Evolutionary conservation across 2,113 vertebrate genomes (phyloP).

Genomic region (Serinus canaria): DNA sequence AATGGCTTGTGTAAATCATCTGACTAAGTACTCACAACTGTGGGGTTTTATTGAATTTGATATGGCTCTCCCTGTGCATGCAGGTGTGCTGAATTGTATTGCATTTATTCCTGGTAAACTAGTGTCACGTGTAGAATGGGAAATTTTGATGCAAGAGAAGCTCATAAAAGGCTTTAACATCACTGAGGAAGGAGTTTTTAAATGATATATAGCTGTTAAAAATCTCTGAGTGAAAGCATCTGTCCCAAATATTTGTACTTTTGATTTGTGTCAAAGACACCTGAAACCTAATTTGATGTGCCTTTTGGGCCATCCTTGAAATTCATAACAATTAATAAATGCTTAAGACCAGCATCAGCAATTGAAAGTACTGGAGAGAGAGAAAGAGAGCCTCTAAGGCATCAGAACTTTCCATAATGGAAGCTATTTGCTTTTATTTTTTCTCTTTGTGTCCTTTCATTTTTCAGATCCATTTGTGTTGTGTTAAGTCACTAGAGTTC

Average conservation of each 20-base stretch:
- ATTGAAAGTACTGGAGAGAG: background rate
- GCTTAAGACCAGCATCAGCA: background rate
- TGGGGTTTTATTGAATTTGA: background rate
- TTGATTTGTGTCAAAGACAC: background rate
- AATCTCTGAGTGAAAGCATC: background rate
- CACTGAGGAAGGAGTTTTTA: background rate
- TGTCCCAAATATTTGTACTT: background rate
- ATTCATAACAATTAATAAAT: background rate
- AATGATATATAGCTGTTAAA: background rate
- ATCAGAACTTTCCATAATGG: background rate
- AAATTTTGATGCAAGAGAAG: background rate
- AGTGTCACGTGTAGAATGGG: fast-evolving
- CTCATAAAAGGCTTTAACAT: background rate
- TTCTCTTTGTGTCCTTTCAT: background rate
- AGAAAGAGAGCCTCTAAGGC: background rate
- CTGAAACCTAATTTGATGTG: background rate
- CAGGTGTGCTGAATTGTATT: background rate
- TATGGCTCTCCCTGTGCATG: background rate
- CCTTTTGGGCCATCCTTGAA: background rate
- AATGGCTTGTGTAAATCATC: background rate
- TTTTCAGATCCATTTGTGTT: background rate
- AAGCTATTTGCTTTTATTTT: background rate
- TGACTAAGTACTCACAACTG: background rate
- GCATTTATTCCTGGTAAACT: background rate
- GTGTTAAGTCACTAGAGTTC: background rate